Base-by-base conservation (phyloP, 2,113 vertebrate genomes). In the Bujurquina vittata region DNA sequence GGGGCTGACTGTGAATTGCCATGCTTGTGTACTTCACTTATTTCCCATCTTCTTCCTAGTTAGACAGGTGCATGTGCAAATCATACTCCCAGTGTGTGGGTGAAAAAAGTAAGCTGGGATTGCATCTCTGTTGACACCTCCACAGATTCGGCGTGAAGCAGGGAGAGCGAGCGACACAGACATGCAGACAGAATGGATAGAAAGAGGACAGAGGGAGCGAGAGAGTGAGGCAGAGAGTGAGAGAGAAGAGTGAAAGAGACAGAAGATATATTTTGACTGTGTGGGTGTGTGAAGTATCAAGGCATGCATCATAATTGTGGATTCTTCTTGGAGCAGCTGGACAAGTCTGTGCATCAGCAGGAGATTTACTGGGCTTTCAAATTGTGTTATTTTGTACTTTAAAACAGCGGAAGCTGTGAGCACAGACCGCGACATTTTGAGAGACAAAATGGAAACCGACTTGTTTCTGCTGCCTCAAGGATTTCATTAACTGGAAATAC, bases 271-370 rank as follows among this genome's bases (percentile, higher is more conserved):
- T 91, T 91, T 33, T 91, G 87, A 89, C 80, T 40, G 72, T 88
- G 92, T 93, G 93, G 92, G 93, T 88, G 90, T 93, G 91, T 89
- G 87, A 89, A 92, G 89, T 81, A 86, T 79, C 86, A 80, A 88
- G 87, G 86, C 91, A 92, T 89, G 91, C 91, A 92, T 92, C 89
- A 90, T 85, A 86, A 85, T 86, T 85, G 87, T 89, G 75, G 84
- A 81, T 90, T 84, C 83, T 81, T 88, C 67, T 74, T 55, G 59
- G 87, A 87, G 88, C 87, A 87, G 88, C 84, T 49, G 87, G 83
- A 84, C 87, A 75, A 83, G 75, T 79, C 85, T 63, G 20, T 80
- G 89, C 80, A 89, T 83, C 83, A 92, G 84, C 87, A 91, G 61
- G 85, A 88, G 81, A 65, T 82, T 26, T 26, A 60, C 37, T 84